phyloP scores from a whole-genome alignment of 2,888 invertebrate species.

The Melolontha melolontha region DNA sequence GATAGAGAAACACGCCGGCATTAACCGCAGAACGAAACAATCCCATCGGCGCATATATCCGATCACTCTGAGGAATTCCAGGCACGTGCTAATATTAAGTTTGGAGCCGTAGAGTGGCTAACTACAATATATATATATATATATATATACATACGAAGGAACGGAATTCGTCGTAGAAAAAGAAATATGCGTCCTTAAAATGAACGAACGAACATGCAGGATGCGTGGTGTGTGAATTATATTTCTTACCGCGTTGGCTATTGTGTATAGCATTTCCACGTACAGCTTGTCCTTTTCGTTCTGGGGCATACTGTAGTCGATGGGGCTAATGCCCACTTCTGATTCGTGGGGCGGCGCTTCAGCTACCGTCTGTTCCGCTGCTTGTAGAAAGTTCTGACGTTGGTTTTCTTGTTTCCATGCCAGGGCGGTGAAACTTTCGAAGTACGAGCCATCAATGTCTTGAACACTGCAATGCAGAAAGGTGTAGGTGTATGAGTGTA shows the following conservation, averaged over 20 bases:
- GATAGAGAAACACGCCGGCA: background rate
- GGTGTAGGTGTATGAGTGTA: background rate
- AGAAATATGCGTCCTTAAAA: too few relatives aligned
- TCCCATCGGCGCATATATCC: background rate
- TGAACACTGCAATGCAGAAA: constrained; percentile 78
- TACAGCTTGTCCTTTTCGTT: constrained; percentile 80
- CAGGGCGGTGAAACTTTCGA: constrained; percentile 92
- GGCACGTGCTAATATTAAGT: background rate
- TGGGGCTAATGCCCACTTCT: constrained; percentile 60
- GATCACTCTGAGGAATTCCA: background rate
- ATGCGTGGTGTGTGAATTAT: background rate
- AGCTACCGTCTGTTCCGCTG: constrained; percentile 73
- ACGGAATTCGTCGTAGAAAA: background rate
- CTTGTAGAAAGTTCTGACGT: constrained; percentile 80
- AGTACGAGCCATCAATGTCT: constrained; percentile 94
- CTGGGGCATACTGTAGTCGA: constrained; percentile 62
- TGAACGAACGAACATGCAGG: background rate
- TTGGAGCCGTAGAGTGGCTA: too few relatives aligned
- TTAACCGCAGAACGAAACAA: background rate
- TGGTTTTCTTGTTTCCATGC: constrained; percentile 94
- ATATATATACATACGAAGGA: background rate
- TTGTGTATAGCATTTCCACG: constrained; percentile 93
- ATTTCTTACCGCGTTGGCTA: constrained; percentile 87
- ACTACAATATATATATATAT: too few relatives aligned
- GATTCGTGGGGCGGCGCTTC: constrained; percentile 70